Conservation (phyloP, 2,888 invertebrate species). For the Apamea epomidion region DNA sequence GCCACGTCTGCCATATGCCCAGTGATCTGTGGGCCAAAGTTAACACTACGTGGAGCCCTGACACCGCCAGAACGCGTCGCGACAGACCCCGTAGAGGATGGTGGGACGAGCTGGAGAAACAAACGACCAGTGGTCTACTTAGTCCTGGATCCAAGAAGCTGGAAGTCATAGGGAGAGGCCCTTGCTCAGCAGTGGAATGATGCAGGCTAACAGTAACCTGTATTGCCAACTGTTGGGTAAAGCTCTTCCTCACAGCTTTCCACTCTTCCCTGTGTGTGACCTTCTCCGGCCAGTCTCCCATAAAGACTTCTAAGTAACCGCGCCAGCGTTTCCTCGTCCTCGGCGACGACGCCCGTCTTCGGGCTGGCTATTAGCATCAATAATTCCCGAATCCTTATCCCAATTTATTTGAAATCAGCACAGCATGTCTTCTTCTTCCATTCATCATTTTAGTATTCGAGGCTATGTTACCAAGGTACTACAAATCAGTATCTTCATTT, state of each 20-base stretch:
- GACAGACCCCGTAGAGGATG: too few species aligned
- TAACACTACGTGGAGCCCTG: too few species aligned
- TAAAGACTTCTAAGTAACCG: not conserved
- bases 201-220: not conserved
- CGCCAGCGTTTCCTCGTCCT: not conserved
- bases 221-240: not conserved
- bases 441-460: not conserved
- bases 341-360: not conserved
- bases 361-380: not conserved
- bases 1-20: too few species aligned
- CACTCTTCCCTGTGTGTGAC: not conserved
- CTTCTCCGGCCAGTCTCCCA: not conserved
- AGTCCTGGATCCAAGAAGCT: too few species aligned
- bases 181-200: too few species aligned
- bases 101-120: too few species aligned
- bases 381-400: not conserved
- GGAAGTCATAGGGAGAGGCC: too few species aligned
- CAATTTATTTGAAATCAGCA: not conserved
- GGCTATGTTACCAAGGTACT: not conserved
- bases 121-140: too few species aligned
- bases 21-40: too few species aligned
- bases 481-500: not conserved
- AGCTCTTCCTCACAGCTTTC: not conserved
- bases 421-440: not conserved
- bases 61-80: too few species aligned